These are phyloP conservation scores for Tympanoctomys barrerae DNA, from an alignment of 2,797 vertebrate species.

Conservation along the genomic window DNA sequence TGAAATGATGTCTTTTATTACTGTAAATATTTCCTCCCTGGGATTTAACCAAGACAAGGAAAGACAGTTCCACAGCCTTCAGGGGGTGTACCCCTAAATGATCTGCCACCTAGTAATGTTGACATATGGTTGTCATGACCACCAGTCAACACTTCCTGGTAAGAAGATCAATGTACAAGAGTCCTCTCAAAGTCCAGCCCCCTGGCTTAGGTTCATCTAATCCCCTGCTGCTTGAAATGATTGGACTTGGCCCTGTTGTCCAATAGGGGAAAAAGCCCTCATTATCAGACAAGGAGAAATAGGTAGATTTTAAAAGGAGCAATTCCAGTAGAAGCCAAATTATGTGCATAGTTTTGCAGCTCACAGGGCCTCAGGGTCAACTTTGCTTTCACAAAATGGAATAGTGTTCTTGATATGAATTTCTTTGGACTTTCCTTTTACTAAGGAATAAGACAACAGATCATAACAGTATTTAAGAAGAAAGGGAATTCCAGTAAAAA, in stretches of 20 bases:
- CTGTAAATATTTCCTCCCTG: not conserved
- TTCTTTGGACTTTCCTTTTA: not conserved
- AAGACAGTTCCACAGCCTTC: not conserved
- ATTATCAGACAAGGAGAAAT: not conserved
- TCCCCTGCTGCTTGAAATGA: not conserved
- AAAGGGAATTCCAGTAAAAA: not conserved
- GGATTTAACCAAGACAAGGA: not conserved
- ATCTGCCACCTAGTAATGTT: not conserved
- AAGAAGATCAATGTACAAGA: not conserved
- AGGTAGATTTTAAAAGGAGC: not conserved
- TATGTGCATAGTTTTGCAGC: not conserved
- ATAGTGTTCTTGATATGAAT: not conserved
- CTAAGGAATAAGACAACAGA: not conserved
- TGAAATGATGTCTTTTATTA: not conserved
- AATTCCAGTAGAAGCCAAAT: not conserved
- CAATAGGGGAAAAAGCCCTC: not conserved
- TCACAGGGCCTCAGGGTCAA: not conserved
- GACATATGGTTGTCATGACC: not conserved
- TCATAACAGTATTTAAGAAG: not conserved
- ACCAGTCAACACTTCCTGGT: not conserved
- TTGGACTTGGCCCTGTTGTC: not conserved
- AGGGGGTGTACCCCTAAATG: too few relatives aligned
- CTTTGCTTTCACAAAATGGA: not conserved
- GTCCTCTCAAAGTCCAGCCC: not conserved
- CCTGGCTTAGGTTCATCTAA: too few relatives aligned